Evolutionary conservation across 2,888 invertebrate genomes (phyloP).

Genomic region (Amiota minor): DNA sequence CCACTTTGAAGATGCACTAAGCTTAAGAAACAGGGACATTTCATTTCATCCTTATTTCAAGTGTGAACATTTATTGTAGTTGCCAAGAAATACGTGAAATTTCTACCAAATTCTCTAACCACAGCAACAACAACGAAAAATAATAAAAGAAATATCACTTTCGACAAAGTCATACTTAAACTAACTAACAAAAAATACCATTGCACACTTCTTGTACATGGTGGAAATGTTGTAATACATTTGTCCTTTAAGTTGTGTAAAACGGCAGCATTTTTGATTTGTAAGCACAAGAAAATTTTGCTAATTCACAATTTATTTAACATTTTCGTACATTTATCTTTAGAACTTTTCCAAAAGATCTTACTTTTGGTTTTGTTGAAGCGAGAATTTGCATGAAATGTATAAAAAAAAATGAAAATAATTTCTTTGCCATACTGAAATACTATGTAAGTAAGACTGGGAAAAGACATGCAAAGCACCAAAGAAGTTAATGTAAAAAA

Average conservation of each 20-base stretch:
- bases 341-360: slow-evolving; percentile 1
- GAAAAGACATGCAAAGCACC: too few relatives aligned
- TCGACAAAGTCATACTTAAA: slow-evolving; percentile 51
- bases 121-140: background rate
- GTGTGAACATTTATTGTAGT: background rate
- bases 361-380: too few relatives aligned
- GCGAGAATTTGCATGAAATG: too few relatives aligned
- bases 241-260: background rate
- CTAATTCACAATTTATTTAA: slow-evolving; percentile 41
- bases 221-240: background rate
- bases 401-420: background rate
- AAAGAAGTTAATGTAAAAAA: too few relatives aligned
- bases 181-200: slow-evolving; percentile 34
- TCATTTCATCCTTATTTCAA: background rate
- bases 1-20: too few relatives aligned
- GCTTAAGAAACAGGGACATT: too few relatives aligned
- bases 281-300: slow-evolving; percentile 23
- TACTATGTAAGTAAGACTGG: too few relatives aligned
- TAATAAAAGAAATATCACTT: background rate
- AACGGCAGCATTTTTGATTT: slow-evolving; percentile 7
- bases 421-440: too few relatives aligned
- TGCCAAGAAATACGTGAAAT: background rate
- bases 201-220: background rate
- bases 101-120: background rate
- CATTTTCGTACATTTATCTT: slow-evolving; percentile 27